Conservation (phyloP, 2,113 vertebrate species). For the Callorhinus ursinus region DNA sequence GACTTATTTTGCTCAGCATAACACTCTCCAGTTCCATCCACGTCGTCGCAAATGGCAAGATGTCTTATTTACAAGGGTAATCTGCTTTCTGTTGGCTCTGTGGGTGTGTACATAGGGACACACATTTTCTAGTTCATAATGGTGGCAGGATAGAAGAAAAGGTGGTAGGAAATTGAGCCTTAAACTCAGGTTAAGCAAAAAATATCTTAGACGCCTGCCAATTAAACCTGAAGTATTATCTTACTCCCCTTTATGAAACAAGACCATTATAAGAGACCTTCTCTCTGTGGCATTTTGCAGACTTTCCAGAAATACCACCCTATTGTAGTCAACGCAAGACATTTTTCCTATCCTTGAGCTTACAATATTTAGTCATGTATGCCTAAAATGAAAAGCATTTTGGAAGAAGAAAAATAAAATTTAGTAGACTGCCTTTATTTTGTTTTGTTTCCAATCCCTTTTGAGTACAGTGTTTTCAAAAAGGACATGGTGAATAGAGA, state of each 20-base stretch:
- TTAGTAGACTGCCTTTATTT: neutral
- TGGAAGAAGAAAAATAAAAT: slow-evolving; percentile 8
- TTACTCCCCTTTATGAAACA: neutral
- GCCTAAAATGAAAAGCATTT: neutral
- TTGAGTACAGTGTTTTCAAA: neutral
- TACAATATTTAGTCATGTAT: neutral
- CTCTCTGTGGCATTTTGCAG: neutral
- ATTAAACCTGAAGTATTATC: neutral
- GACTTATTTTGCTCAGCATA: too few relatives aligned
- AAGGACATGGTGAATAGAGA: neutral
- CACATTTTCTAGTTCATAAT: neutral
- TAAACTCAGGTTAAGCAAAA: neutral
- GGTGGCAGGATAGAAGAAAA: neutral
- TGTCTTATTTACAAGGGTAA: neutral
- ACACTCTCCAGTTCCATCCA: too few relatives aligned
- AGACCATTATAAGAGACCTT: neutral
- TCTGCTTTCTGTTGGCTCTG: neutral
- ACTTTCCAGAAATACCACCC: neutral
- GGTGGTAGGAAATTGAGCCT: neutral
- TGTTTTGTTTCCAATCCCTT: neutral
- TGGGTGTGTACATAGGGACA: neutral
- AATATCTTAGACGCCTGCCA: neutral
- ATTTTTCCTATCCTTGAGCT: neutral
- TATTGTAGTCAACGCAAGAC: neutral
- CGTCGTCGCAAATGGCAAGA: too few relatives aligned